Evolutionary conservation across 53 echinoderm and acorn worm genomes (phyloP).

Genomic region (Paelopatides confundens): DNA sequence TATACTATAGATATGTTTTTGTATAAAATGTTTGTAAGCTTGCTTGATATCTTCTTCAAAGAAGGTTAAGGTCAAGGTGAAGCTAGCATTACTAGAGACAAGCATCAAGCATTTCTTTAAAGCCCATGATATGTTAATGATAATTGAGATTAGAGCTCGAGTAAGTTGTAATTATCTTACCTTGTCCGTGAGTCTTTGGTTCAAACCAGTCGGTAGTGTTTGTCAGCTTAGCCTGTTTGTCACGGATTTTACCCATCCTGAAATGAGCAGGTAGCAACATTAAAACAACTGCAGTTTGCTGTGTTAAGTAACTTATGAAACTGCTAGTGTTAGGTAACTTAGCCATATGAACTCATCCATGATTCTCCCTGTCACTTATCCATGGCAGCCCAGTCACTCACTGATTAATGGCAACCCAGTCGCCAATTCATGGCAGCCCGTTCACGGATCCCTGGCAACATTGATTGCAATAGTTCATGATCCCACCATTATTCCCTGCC

Average conservation of each 20-base stretch:
- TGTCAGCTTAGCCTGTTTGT: background rate
- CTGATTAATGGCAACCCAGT: background rate
- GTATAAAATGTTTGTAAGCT: background rate
- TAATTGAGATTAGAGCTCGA: no score
- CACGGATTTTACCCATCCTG: slow-evolving; percentile 23
- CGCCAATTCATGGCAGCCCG: no score
- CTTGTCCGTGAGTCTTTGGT: slow-evolving; percentile 7
- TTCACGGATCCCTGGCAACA: no score
- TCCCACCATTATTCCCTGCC: no score
- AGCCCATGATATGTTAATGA: no score
- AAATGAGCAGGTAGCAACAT: background rate
- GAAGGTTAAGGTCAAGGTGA: no score
- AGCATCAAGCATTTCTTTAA: no score
- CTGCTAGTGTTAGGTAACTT: background rate
- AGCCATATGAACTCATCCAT: background rate
- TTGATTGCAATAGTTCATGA: no score
- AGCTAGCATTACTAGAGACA: no score
- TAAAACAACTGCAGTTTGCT: background rate
- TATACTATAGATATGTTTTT: no score
- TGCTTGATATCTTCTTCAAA: background rate
- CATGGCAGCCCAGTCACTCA: background rate
- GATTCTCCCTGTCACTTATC: background rate
- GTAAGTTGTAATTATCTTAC: slow-evolving; percentile 6
- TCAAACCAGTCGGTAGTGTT: slow-evolving; percentile 2
- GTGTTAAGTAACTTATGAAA: no score